A percentile compares a stretch with the other conserved stretches of the same genome.
Conservation (phyloP, 2,888 invertebrate species). For the Diploptera punctata region DNA sequence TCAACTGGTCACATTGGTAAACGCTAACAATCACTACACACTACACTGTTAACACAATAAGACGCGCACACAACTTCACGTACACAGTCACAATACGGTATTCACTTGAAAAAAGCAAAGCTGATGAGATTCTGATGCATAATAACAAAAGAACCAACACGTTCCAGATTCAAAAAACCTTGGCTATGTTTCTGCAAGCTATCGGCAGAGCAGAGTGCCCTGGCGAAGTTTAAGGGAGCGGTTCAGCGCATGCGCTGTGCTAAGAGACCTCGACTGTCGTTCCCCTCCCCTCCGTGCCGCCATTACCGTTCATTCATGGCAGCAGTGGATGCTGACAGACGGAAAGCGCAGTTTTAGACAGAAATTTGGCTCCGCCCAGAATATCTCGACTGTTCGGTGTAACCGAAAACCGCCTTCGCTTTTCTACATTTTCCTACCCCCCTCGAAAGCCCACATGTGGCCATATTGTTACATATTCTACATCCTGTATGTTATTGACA, state of each 20-base stretch:
- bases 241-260: slow-evolving; percentile 49
- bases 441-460: not conserved
- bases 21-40: slow-evolving; percentile 3
- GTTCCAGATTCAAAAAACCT: slow-evolving; percentile 18
- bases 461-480: not conserved
- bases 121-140: not conserved
- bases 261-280: slow-evolving; percentile 26
- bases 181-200: slow-evolving; percentile 26
- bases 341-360: not conserved
- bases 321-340: not conserved
- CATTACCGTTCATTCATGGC: slow-evolving; percentile 38
- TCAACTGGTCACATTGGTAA: not conserved
- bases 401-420: slow-evolving; percentile 27
- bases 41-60: not conserved
- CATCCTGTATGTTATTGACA: not conserved
- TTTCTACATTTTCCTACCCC: slow-evolving; percentile 15
- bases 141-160: slow-evolving; percentile 10
- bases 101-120: not conserved
- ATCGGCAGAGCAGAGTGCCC: not conserved
- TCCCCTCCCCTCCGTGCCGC: slow-evolving; percentile 34
- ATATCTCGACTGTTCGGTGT: not conserved
- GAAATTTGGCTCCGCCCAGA: slow-evolving; percentile 27
- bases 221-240: slow-evolving; percentile 46
- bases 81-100: not conserved
- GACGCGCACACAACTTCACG: not conserved